Evolutionary conservation across 2,797 vertebrate species (phyloP).

Genomic region (Anisognathus igniventris): DNA sequence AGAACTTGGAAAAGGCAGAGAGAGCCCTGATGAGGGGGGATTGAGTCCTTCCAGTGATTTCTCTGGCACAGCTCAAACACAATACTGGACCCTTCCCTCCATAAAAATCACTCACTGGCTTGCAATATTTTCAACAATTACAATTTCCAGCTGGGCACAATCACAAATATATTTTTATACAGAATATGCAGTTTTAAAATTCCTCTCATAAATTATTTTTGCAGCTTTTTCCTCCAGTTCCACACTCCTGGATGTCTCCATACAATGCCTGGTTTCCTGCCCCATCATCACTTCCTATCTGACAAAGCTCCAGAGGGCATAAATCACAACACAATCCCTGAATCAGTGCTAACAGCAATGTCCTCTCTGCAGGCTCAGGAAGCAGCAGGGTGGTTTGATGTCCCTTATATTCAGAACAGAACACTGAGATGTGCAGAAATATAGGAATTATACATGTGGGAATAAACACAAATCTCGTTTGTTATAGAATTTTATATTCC

Average conservation of each 20-base stretch:
- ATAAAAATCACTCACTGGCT: slow-evolving; percentile 16
- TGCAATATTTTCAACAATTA: slow-evolving; percentile 41
- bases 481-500: background rate
- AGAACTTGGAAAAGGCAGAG: background rate
- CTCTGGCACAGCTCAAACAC: background rate
- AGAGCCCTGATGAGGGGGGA: background rate
- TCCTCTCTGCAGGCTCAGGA: background rate
- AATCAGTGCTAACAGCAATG: background rate
- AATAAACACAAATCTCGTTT: background rate
- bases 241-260: slow-evolving; percentile 13
- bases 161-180: slow-evolving; percentile 29
- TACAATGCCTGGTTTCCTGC: slow-evolving; percentile 60
- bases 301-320: slow-evolving; percentile 19
- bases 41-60: background rate
- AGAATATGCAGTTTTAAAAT: background rate
- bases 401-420: background rate
- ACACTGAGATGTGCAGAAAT: background rate
- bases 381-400: background rate
- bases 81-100: background rate
- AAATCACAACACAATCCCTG: background rate
- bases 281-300: slow-evolving; percentile 44
- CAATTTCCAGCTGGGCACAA: slow-evolving; percentile 40
- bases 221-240: slow-evolving; percentile 55
- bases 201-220: slow-evolving; percentile 18
- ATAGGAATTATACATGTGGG: background rate